Base-by-base conservation (phyloP, 1,140 invertebrate genomes). In the Drosophila grimshawi region DNA sequence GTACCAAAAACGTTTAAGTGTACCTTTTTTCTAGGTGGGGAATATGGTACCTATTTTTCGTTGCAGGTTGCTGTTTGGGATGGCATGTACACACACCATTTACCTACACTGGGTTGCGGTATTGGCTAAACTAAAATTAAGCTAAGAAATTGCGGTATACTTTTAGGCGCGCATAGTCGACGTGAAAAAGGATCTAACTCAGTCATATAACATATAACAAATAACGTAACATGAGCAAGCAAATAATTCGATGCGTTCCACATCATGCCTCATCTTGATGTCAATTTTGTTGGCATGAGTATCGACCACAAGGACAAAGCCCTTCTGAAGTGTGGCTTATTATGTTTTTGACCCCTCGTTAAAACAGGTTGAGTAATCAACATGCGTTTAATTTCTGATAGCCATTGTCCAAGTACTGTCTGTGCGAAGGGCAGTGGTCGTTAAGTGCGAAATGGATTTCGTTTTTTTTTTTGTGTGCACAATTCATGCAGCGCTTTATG, bases 331-430 rank as follows among this genome's bases (percentile, higher is more conserved):
- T 39, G 43, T 11, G 29, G 6, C 11, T 10, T 6, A 29, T 37
- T 39, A 30, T 10, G 45, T 46, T 37, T 59, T 73, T 72, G 56
- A 67, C 67, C 68, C 56, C 32, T 39, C 63, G 60, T 81, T 81
- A 81, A 85, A 86, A 71, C 46, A 41, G 66, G 52, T 63, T 51
- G 64, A 57, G 67, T 66, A 69, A 62, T 65, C 75, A 70, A 72
- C 81, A 82, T 78, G 66, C 76, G 55, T 81, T 81, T 78, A 78
- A 86, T 86, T 78, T 76, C 60, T 35, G 61, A 37, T 27, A 30
- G 10, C 11, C 7, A 8, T 43, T 10, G 37, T 19, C 53, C 45
- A 27, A 5, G 45, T n/a, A 8, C 11, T 11, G 10, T n/a, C 11
- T 19, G 19, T 27, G 8, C 27, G 39, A 6, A 57, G 11, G 57